Evolutionary conservation across 2,797 vertebrate genomes (phyloP).

Genomic region (Danio albolineatus): DNA sequence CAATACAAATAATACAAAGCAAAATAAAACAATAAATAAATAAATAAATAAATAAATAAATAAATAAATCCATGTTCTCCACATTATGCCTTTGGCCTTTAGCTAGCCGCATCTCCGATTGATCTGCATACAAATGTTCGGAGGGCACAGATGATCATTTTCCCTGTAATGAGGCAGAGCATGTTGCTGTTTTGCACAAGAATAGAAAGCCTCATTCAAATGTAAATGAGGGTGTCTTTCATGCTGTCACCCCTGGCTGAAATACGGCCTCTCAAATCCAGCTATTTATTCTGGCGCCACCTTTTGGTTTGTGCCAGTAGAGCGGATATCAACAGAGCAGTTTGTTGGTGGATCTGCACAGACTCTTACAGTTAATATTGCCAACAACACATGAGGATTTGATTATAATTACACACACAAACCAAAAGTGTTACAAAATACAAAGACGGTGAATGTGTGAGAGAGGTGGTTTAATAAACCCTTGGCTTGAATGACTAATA

Average conservation of each 20-base stretch:
- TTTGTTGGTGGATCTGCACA: too few species aligned
- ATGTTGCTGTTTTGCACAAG: constrained; percentile 75
- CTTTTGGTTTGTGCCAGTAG: constrained; percentile 69
- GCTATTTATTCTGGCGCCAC: constrained; percentile 71
- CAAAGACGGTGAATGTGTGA: too few species aligned
- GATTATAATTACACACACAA: too few species aligned
- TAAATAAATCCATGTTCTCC: not conserved
- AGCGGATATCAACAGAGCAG: not conserved
- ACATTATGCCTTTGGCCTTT: not conserved
- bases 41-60: too few species aligned
- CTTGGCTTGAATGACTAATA: too few species aligned
- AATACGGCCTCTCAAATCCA: constrained; percentile 53
- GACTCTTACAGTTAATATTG: too few species aligned
- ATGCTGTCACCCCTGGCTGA: constrained; percentile 54
- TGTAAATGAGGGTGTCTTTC: constrained; percentile 63
- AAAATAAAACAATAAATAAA: too few species aligned
- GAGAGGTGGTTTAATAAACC: too few species aligned
- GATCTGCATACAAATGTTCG: constrained; percentile 63
- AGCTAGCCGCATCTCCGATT: constrained; percentile 37
- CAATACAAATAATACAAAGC: too few species aligned
- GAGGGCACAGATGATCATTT: constrained; percentile 72
- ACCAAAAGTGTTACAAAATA: too few species aligned
- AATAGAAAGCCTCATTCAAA: constrained; percentile 71
- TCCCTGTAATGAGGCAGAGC: constrained; percentile 75
- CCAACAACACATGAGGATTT: too few species aligned